These are phyloP conservation scores for Cydia pomonella DNA, from an alignment of 1,140 invertebrate species.

Conservation along the genomic window DNA sequence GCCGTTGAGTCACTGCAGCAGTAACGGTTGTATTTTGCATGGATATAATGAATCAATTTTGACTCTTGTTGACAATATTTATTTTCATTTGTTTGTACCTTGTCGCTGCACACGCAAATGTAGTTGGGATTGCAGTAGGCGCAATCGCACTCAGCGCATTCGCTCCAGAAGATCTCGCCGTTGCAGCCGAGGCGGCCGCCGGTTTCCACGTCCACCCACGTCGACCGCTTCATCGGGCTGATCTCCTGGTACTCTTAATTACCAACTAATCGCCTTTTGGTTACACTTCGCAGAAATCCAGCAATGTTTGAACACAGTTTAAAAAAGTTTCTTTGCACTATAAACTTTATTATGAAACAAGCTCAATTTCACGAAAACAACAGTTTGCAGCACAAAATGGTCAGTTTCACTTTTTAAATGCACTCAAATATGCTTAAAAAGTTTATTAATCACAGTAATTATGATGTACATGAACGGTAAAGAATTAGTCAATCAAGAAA, in stretches of 20 bases:
- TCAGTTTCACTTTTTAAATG: constrained; percentile 1
- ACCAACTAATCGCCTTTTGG: constrained; percentile 41
- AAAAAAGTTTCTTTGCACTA: background rate
- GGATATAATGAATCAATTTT: background rate
- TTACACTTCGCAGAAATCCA: constrained; percentile 48
- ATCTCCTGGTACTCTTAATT: constrained; percentile 48
- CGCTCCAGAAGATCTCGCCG: constrained; percentile 81
- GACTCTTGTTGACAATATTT: background rate
- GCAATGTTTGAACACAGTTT: constrained; percentile 36
- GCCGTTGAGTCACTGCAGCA: background rate
- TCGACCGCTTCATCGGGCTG: constrained; percentile 78
- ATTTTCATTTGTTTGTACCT: constrained; percentile 59
- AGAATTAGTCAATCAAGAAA: constrained; percentile 53
- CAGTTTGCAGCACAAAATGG: constrained; percentile 4
- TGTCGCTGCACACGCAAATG: constrained; percentile 80
- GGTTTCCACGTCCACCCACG: constrained; percentile 80
- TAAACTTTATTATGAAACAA: constrained; percentile 6
- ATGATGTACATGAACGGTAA: constrained; percentile 35
- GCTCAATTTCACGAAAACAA: background rate
- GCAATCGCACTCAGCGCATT: constrained; percentile 79
- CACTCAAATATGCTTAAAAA: constrained; percentile 19
- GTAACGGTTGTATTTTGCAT: background rate
- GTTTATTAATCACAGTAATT: constrained; percentile 25
- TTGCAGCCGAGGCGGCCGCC: constrained; percentile 79
- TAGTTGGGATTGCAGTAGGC: constrained; percentile 80